A percentile compares a stretch with the other conserved stretches of the same genome.
Evolutionary conservation across 2,888 invertebrate genomes (phyloP).

Genomic region (Rosalia funebris): DNA sequence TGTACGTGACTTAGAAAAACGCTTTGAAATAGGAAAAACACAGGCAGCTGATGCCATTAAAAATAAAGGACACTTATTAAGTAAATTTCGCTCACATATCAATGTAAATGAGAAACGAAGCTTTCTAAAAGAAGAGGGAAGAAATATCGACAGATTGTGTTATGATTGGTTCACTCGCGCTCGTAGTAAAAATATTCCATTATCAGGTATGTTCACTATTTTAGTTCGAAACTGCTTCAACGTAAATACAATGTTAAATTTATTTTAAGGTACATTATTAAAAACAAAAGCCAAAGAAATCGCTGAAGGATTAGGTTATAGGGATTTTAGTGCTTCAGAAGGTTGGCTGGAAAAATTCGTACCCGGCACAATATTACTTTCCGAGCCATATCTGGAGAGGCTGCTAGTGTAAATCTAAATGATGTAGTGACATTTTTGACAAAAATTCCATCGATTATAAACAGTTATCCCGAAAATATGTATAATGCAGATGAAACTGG

Average conservation of each 20-base stretch:
- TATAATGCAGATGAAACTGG: neutral
- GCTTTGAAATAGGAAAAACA: conserved; percentile 8
- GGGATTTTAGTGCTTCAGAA: neutral
- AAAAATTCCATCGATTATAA: neutral
- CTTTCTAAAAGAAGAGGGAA: neutral
- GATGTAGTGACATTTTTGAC: neutral
- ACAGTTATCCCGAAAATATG: neutral
- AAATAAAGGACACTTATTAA: neutral
- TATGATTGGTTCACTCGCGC: conserved; percentile 2
- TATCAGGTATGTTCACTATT: neutral
- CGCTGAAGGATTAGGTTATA: neutral
- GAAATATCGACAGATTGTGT: conserved; percentile 2
- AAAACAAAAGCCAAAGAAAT: conserved; percentile 1
- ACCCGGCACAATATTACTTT: neutral
- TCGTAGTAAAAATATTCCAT: neutral
- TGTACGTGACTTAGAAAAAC: conserved; percentile 7
- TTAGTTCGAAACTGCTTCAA: neutral
- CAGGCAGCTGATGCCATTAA: conserved; percentile 2
- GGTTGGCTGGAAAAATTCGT: conserved; percentile 2
- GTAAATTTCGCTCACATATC: neutral
- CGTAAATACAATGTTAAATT: neutral
- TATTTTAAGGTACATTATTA: neutral
- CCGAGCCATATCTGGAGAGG: neutral
- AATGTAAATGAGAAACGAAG: neutral
- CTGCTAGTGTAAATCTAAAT: neutral